Base-by-base conservation (phyloP, 2,797 vertebrate genomes). In the Cossypha heuglini region DNA sequence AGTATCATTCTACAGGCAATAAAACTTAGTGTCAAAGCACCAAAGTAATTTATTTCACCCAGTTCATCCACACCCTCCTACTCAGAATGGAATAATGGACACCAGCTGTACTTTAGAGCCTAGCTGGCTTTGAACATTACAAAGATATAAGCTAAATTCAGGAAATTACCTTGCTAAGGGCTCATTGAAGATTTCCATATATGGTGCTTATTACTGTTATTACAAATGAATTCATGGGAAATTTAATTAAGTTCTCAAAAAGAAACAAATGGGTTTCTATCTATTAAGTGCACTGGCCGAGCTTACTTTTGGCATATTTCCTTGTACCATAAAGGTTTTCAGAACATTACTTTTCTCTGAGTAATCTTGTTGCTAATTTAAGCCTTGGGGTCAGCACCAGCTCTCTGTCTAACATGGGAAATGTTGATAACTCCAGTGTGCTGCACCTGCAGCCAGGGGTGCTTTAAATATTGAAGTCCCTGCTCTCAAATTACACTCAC, bases 151-250 rank as follows among this genome's bases (percentile, higher is more conserved):
- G 89, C 94, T 92, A 92, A 94, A 94, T 91, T 85, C 96, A 97
- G 95, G 96, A 97, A 96, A 97, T 97, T 96, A 96, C 92, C 84
- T 97, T 95, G 63, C 94, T 86, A 89, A 90, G 68, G 89, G 75
- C 58, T 88, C 86, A 76, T 49, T 87, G 92, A 86, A 91, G 86
- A 49, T 90, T 86, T 79, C 96, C 86, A 92, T 93, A 74, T 94
- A 95, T 93, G 92, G 96, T 55, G 80, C 79, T 80, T 92, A 79
- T 96, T 90, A 78, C 76, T 93, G 79, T 91, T 96, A 93, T 63
- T 92, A 90, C 86, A 84, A 93, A 82, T 91, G 89, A 96, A 97
- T 96, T 91, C 78, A 95, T 93, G 75, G 92, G 97, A 97, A 96
- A 97, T 63, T 76, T 93, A 97, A 94, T 96, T 95, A 96, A 84